Evolutionary conservation across 1,140 invertebrate genomes (phyloP), one percentile per base, ranked within the genome.

Genomic region (Eubasilissa regina): DNA sequence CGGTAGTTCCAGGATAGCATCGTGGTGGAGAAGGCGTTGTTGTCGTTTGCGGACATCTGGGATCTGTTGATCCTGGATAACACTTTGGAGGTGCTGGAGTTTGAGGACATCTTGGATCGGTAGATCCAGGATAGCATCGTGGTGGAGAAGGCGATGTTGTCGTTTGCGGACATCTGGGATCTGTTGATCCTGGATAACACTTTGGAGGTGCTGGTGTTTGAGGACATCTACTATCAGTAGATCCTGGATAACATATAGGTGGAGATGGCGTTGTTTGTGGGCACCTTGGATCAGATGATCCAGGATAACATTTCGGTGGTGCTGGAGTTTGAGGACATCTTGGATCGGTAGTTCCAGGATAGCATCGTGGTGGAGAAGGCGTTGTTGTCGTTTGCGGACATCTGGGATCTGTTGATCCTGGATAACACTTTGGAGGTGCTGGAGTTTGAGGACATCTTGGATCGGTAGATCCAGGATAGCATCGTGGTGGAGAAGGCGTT

Each of bases 21-120:
- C 53, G 43, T 0, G 83, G 82, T 13, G 84, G 83, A n/a, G n/a
- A n/a, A n/a, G n/a, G n/a, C n/a, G n/a, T n/a, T 25, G 84, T 79
- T 13, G 25, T 1, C 1, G 25, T 35, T 35, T 35, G 25, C 25
- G 81, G 72, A 47, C 84, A 87, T 74, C 85, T 80, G 21, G 83
- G 86, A 55, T 90, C 89, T 19, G 83, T 84, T 19, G 87, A 86
- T 53, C 89, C 89, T 4, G 87, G 87, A 51, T 84, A 89, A 60
- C 87, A 88, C 58, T 83, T 84, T 51, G 58, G 77, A 55, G 66
- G 72, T 10, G 84, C 80, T 0, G 70, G 70, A 1, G 80, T 58
- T 68, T 80, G 35, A 19, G 84, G 85, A 75, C 86, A 87, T 55
- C 84, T 83, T 6, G 86, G 85, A 84, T 88, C 84, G 4, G 35